phyloP scores from a whole-genome alignment of 2,888 invertebrate genomes.

The Pyrocoelia pectoralis region DNA sequence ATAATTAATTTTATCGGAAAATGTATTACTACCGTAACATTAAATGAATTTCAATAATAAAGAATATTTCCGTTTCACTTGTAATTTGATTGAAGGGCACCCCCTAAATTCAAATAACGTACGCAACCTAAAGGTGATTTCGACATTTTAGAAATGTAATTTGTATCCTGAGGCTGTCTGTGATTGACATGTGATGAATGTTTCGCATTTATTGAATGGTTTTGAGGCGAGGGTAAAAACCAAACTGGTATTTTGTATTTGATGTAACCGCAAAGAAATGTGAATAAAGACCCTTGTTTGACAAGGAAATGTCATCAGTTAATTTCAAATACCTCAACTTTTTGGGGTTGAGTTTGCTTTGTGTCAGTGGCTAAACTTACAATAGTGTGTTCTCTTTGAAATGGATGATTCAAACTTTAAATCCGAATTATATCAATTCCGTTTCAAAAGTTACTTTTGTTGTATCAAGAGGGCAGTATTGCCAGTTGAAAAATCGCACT shows the following conservation, averaged over 20 bases:
- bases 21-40: not conserved
- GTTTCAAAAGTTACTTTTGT: too few relatives aligned
- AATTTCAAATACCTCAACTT: too few relatives aligned
- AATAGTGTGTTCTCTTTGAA: too few relatives aligned
- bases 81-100: not conserved
- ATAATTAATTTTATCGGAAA: not conserved
- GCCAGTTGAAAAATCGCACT: too few relatives aligned
- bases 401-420: too few relatives aligned
- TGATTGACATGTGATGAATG: conserved; percentile 23
- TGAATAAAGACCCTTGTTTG: not conserved
- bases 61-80: conserved; percentile 4
- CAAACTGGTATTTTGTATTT: not conserved
- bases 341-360: too few relatives aligned
- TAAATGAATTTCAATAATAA: not conserved
- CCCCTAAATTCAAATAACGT: conserved; percentile 4
- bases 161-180: conserved; percentile 16
- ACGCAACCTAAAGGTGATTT: conserved; percentile 1
- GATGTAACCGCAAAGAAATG: not conserved
- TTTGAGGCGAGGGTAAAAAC: conserved; percentile 10
- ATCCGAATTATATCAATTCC: too few relatives aligned
- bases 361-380: too few relatives aligned
- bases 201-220: conserved; percentile 17
- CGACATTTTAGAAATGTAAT: conserved; percentile 16
- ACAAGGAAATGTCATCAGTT: too few relatives aligned
- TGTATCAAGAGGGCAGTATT: too few relatives aligned